Conservation (phyloP, 1,140 invertebrate species). For the Trichonephila clavipes region DNA sequence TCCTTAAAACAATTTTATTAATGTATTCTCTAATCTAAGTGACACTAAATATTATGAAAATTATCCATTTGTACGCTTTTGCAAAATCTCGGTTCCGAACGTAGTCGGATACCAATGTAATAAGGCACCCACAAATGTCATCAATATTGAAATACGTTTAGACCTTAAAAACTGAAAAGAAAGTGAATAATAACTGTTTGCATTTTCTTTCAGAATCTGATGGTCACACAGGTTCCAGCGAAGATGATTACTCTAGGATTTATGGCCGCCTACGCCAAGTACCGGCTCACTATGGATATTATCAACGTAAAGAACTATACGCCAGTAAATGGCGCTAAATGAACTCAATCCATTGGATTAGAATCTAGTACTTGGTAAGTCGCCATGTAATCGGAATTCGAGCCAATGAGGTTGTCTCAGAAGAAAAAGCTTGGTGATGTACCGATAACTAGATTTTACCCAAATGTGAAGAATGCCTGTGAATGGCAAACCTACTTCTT, state of each 20-base stretch:
- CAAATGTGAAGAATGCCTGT: background rate
- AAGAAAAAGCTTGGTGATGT: background rate
- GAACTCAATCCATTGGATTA: background rate
- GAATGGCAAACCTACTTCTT: background rate
- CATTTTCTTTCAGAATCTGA: slow-evolving; percentile 61
- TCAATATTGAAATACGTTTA: no score
- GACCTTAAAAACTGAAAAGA: no score
- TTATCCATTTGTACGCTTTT: no score
- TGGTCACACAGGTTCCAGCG: slow-evolving; percentile 68
- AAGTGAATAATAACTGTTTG: background rate
- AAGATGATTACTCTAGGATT: slow-evolving; percentile 77
- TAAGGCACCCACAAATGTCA: no score
- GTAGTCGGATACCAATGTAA: no score
- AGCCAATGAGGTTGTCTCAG: background rate
- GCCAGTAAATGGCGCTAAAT: slow-evolving; percentile 71
- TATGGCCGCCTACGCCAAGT: slow-evolving; percentile 73
- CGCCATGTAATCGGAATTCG: background rate
- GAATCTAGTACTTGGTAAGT: slow-evolving; percentile 18
- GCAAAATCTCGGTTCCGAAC: no score
- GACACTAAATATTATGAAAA: no score
- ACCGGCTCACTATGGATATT: slow-evolving; percentile 64
- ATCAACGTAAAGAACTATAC: slow-evolving; percentile 71
- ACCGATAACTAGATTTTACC: slow-evolving; percentile 26
- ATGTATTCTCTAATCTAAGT: no score
- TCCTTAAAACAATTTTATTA: no score